Evolutionary conservation across 2,113 vertebrate genomes (phyloP), one percentile per base, ranked within the genome.

Genomic region (Notothenia rossii): DNA sequence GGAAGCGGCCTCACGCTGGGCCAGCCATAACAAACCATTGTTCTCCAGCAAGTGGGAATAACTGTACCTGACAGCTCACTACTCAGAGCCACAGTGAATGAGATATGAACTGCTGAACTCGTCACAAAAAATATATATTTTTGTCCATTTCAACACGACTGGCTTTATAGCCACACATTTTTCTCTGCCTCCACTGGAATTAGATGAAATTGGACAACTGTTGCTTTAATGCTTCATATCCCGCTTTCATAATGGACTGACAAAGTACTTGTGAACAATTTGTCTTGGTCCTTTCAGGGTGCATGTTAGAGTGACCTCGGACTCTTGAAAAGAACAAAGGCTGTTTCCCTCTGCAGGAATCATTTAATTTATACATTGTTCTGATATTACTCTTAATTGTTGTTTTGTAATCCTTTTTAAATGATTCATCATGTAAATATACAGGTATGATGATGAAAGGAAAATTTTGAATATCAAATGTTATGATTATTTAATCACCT

Each of bases 1-100:
- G 49, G 79, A 71, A 56, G 43, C 45, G 1, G 22, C 43, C 61
- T 50, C 89, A 75, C 6, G 48, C 88, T 89, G 85, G 3, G 81
- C 36, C 76, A 88, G 89, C 70, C 84, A 84, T 69, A 82, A 87
- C 89, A 89, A 71, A 66, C 43, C 58, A 83, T 88, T 89, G 81
- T 88, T 84, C 88, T 89, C 73, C 25, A 84, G 13, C 65, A 62
- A 71, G 65, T 75, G 63, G 76, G 69, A 84, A 82, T 83, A 87
- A 89, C 25, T 55, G 33, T 22, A 25, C 48, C 56, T 67, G 89
- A 89, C 81, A 87, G 49, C 48, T 58, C 20, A 40, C 50, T 66
- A 36, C 22, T 53, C 55, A 78, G 29, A 48, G 51, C 55, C 25
- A 7, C n/a, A 48, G 45, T n/a, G 14, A 50, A 65, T 51, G 46